Base-by-base conservation (phyloP, 2,797 vertebrate species). In the Anguilla pacifica region DNA sequence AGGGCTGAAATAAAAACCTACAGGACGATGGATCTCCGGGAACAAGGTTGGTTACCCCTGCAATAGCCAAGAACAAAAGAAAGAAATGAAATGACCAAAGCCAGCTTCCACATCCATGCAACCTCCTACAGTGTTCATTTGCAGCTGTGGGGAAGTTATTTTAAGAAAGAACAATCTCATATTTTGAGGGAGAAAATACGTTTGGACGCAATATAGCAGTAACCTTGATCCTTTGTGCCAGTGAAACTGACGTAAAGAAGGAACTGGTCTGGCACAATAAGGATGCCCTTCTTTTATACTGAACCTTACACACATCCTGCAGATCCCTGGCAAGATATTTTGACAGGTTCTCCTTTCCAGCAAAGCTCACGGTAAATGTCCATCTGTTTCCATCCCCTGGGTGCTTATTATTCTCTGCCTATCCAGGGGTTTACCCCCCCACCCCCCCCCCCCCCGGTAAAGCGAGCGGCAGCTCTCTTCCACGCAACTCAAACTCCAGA, bases 341-440 rank as follows among this genome's bases (percentile, higher is more conserved):
- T 95, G 95, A 95, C 95, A 95, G 95, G 93, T 95, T 94, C 93
- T 92, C 90, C 93, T 94, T 93, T 95, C 94, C 94, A 94, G 95
- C 95, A 93, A 93, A 93, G 94, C 94, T 95, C 94, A 93, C 93
- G 93, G 94, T 94, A 92, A 94, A 95, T 89, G 95, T 96, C 95
- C 95, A 96, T 96, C 95, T 96, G 95, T 94, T 92, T 87, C 93
- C 92, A 91, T 95, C 95, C 95, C 95, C 92, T 92, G 95, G 94
- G 95, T 95, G 94, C 94, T 96, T 95, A 95, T 95, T 95, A 95
- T 95, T 95, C 94, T 92, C 92, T 90, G 93, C 46, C 94, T 92
- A 94, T 94, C 94, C 86, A 55, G n/a, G 53, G 85, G 46, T 70
- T 79, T 81, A 67, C 25, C 25, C 4, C n/a, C 53, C 61, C 64